Percentiles rank a stretch among this genome's conserved stretches.
Conservation (phyloP, 2,797 vertebrate genomes). For the Cuniculus paca region DNA sequence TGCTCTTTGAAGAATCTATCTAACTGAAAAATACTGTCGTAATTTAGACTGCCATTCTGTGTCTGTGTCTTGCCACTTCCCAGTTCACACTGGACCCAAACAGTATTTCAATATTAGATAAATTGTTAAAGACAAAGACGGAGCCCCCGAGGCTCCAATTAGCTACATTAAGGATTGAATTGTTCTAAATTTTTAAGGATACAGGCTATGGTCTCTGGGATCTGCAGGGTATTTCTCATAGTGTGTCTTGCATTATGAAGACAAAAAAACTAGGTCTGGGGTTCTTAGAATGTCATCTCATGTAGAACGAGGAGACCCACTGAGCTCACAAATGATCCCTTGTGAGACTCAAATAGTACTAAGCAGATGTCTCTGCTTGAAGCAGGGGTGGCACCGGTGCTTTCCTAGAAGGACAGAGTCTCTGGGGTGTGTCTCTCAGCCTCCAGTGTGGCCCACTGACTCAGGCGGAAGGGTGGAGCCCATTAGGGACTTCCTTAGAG, state of each 20-base stretch:
- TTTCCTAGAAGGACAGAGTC: neutral
- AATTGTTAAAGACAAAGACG: neutral
- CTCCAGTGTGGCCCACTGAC: neutral
- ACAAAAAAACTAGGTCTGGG: neutral
- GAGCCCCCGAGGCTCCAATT: neutral
- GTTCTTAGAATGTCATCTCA: neutral
- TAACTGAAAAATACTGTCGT: neutral
- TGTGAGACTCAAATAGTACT: neutral
- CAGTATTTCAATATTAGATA: neutral
- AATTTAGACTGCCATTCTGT: neutral
- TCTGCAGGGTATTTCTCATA: neutral
- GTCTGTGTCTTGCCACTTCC: neutral
- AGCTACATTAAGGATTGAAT: neutral
- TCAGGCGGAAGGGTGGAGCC: neutral
- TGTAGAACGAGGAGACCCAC: neutral
- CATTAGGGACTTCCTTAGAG: neutral
- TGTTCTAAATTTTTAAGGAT: neutral
- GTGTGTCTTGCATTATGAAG: neutral
- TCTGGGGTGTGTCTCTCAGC: neutral
- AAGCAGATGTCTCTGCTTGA: neutral
- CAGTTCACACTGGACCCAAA: neutral
- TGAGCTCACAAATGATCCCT: neutral
- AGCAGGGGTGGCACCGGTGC: neutral
- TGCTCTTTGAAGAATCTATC: neutral
- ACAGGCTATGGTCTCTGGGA: neutral